Base-by-base conservation (phyloP, 2,888 invertebrate species). In the Rotaria macrura region DNA sequence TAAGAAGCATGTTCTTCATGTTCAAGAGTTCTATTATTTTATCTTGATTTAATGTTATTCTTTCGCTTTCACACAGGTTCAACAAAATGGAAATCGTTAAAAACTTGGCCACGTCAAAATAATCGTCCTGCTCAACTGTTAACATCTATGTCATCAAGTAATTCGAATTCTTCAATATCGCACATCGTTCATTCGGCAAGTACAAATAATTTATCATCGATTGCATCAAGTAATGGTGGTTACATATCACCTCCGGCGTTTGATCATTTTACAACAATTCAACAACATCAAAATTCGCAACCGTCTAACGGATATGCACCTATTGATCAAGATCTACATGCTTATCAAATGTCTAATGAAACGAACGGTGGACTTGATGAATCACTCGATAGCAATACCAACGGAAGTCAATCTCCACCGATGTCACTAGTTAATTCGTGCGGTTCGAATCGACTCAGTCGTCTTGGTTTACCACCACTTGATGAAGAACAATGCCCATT, bases 71-170 rank as follows among this genome's bases (percentile, higher is more conserved):
- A 6, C 4, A 52, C 17, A 79, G 79, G 79, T 79, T 84, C 84
- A 57, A 86, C 86, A 9, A 86, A 86, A 79, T 86, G 86, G 86
- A 83, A 85, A 34, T 86, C 86, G 14, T 49, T 86, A 34, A 86
- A 85, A 79, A 86, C 86, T 38, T 86, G 86, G 86, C 40, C 79
- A 43, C 40, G 43, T 43, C 79, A 79, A 43, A 40, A 40, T 10
- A 40, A 40, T 40, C 40, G 43, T 43, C 79, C 79, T 10, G 40
- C 40, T 43, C 79, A 79, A 79, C n/a, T 79, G n/a, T 25, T 43
- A 1, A 29, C 65, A 29, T 7, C 65, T 34, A 65, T 34, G 14
- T 65, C 65, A 29, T 34, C 14, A 52, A 23, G 3, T 52, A 52
- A 17, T 52, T 52, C 52, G 23, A 52, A 20, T 34, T 34, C 65